Conservation (phyloP, 2,797 vertebrate species). For the Enteromius argenteus region DNA sequence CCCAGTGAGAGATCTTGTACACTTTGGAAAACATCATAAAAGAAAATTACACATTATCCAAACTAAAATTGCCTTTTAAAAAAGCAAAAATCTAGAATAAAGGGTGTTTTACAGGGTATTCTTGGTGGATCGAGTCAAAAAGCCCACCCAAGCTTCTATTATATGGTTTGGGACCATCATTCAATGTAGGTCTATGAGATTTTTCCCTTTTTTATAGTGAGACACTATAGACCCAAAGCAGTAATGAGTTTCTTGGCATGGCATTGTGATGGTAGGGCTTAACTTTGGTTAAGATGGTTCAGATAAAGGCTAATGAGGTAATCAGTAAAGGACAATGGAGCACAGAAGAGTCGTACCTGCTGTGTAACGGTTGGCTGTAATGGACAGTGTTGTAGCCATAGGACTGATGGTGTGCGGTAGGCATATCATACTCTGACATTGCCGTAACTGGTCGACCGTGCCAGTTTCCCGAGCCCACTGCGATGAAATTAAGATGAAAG, state of each 20-base stretch:
- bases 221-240: neutral
- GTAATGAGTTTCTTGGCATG: neutral
- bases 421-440: constrained; percentile 81
- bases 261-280: constrained; percentile 51
- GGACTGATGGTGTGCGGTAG: constrained; percentile 77
- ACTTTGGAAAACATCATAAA: neutral
- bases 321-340: constrained; percentile 59
- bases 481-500: constrained; percentile 76
- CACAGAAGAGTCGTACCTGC: constrained; percentile 83
- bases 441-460: constrained; percentile 78
- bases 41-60: neutral
- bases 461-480: constrained; percentile 84
- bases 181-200: neutral
- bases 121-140: neutral
- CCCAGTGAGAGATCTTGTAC: neutral
- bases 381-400: constrained; percentile 83
- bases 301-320: constrained; percentile 70
- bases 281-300: constrained; percentile 69
- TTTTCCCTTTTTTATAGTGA: neutral
- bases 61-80: neutral
- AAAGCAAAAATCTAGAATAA: neutral
- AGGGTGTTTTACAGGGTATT: neutral
- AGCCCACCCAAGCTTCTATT: neutral
- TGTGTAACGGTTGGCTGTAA: constrained; percentile 83
- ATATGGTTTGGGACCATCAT: neutral